Evolutionary conservation across 2,888 invertebrate genomes (phyloP).

Genomic region (Macaria liturata): DNA sequence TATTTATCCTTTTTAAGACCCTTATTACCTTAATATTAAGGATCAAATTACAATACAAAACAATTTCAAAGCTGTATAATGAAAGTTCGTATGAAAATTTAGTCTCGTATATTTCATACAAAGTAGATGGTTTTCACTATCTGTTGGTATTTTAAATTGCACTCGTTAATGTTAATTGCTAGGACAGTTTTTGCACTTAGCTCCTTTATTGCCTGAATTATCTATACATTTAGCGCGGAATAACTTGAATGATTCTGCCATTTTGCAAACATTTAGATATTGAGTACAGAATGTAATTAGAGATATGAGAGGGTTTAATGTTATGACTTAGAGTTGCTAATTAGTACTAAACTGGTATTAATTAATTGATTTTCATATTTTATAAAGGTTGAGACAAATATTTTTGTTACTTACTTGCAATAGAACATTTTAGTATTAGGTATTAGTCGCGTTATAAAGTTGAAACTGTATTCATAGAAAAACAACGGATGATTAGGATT

Average conservation of each 20-base stretch:
- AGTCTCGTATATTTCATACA: slow-evolving; percentile 34
- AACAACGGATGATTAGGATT: too few relatives aligned
- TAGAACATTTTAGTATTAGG: too few relatives aligned
- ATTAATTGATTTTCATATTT: too few relatives aligned
- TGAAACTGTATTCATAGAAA: too few relatives aligned
- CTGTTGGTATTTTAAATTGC: slow-evolving; percentile 31
- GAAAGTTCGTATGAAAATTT: slow-evolving; percentile 17
- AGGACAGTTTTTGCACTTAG: slow-evolving; percentile 36
- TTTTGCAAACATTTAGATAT: slow-evolving; percentile 9
- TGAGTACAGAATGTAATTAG: slow-evolving; percentile 18
- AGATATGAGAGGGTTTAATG: background rate
- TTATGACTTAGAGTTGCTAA: too few relatives aligned
- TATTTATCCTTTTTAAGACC: background rate
- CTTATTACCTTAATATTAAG: background rate
- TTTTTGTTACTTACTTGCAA: too few relatives aligned
- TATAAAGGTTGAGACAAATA: too few relatives aligned
- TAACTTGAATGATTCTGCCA: too few relatives aligned
- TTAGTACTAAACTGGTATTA: too few relatives aligned
- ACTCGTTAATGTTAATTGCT: slow-evolving; percentile 37
- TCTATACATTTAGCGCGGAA: slow-evolving; percentile 11
- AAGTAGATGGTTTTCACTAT: slow-evolving; percentile 25
- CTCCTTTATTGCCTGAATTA: slow-evolving; percentile 20
- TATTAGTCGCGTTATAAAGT: too few relatives aligned
- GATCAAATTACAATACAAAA: slow-evolving; percentile 4
- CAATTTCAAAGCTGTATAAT: background rate